Evolutionary conservation across 2,797 vertebrate species (phyloP).

Genomic region (Pangasius macronema): DNA sequence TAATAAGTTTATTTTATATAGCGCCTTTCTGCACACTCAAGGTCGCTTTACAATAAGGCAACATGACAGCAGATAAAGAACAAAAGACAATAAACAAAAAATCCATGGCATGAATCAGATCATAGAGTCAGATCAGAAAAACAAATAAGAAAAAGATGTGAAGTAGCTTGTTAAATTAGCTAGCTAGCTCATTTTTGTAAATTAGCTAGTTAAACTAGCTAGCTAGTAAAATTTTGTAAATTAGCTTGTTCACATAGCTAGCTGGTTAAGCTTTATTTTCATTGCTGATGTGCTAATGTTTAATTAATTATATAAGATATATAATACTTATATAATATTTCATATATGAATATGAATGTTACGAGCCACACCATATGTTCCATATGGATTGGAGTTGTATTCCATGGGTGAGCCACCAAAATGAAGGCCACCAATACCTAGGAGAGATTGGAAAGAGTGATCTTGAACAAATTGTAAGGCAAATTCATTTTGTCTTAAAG

Average conservation of each 20-base stretch:
- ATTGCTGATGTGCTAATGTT: neutral
- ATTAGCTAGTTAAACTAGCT: neutral
- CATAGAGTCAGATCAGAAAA: too few relatives aligned
- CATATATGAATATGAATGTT: neutral
- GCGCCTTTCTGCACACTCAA: too few relatives aligned
- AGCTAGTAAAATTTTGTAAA: neutral
- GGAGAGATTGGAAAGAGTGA: neutral
- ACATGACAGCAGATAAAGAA: too few relatives aligned
- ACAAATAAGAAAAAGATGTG: too few relatives aligned
- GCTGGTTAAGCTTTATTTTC: neutral
- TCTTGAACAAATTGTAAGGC: too few relatives aligned
- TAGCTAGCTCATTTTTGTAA: neutral
- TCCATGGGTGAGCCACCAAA: slow-evolving; percentile 41
- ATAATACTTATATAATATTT: neutral
- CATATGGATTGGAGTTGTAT: slow-evolving; percentile 40
- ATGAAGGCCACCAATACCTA: slow-evolving; percentile 54
- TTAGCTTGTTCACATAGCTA: neutral
- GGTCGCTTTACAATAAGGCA: too few relatives aligned
- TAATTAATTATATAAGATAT: neutral
- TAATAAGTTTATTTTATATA: too few relatives aligned
- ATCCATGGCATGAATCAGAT: too few relatives aligned
- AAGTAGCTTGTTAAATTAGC: neutral
- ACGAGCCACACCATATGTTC: slow-evolving; percentile 47
- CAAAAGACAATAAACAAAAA: too few relatives aligned
- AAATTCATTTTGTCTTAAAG: neutral